Conservation (phyloP, 2,797 vertebrate genomes). For the Coracias cyanogaster region DNA sequence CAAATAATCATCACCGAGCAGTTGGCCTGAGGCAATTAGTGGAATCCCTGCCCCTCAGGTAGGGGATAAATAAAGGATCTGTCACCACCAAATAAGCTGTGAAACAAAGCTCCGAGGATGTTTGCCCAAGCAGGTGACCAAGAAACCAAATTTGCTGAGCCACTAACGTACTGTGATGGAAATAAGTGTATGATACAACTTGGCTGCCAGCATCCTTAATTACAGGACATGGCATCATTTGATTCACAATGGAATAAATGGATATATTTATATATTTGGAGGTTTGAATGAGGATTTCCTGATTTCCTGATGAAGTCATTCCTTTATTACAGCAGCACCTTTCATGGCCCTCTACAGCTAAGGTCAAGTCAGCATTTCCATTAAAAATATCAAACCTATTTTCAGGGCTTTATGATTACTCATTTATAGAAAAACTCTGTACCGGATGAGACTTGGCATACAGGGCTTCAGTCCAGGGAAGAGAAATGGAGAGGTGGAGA, state of each 20-base stretch:
- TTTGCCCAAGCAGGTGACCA: slow-evolving; percentile 70
- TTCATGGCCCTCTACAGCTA: slow-evolving; percentile 58
- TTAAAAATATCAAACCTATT: slow-evolving; percentile 47
- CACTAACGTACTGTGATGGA: slow-evolving; percentile 48
- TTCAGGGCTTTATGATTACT: slow-evolving; percentile 62
- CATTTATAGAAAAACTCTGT: slow-evolving; percentile 33
- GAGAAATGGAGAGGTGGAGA: not conserved
- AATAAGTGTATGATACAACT: slow-evolving; percentile 62
- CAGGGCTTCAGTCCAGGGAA: not conserved
- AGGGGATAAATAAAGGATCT: slow-evolving; percentile 63
- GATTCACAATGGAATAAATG: slow-evolving; percentile 80
- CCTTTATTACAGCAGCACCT: slow-evolving; percentile 72
- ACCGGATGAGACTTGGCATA: slow-evolving; percentile 5
- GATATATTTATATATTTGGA: slow-evolving; percentile 81
- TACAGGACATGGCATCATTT: slow-evolving; percentile 82
- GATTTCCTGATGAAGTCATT: slow-evolving; percentile 83
- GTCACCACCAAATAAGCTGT: slow-evolving; percentile 52
- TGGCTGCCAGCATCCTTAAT: slow-evolving; percentile 75
- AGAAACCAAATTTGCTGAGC: slow-evolving; percentile 56
- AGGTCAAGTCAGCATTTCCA: slow-evolving; percentile 74
- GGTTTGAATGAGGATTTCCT: slow-evolving; percentile 83
- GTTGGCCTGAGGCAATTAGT: slow-evolving; percentile 40
- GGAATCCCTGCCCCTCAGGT: slow-evolving; percentile 38
- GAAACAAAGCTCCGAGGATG: slow-evolving; percentile 47
- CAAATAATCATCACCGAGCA: not conserved